These are phyloP conservation scores for Agonopterix heracliana DNA, from an alignment of 2,888 invertebrate species.

Conservation along the genomic window DNA sequence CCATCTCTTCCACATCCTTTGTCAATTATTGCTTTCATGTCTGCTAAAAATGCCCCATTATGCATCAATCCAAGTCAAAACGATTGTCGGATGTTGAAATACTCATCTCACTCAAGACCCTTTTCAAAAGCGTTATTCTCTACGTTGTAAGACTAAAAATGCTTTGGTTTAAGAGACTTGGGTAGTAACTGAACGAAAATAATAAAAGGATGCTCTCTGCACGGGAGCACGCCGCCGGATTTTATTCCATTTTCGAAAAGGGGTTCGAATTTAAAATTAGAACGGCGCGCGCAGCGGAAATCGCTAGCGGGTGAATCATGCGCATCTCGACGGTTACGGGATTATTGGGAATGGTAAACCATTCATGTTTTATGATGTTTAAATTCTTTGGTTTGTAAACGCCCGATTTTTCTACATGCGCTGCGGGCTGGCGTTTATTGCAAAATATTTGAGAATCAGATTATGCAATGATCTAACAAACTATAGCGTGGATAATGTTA, in stretches of 20 bases:
- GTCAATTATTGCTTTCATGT: constrained; percentile 4
- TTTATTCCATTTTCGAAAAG: constrained; percentile 68
- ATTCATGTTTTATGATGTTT: no score
- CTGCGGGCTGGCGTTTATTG: no score
- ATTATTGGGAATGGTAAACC: no score
- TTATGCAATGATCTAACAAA: no score
- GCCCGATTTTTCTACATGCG: no score
- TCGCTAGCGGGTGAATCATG: constrained; percentile 59
- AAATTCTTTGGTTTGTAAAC: no score
- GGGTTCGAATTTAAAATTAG: constrained; percentile 69
- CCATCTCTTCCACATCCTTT: neutral
- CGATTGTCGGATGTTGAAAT: neutral
- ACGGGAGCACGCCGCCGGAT: constrained; percentile 47
- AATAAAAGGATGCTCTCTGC: constrained; percentile 54
- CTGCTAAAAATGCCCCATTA: neutral
- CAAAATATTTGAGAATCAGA: no score
- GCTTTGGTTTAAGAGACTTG: no score
- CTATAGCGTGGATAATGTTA: no score
- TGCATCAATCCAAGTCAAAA: neutral
- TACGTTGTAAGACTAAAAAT: no score
- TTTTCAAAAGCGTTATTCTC: no score
- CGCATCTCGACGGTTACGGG: constrained; percentile 7
- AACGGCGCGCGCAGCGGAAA: constrained; percentile 60
- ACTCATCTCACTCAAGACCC: no score
- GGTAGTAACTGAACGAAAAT: constrained; percentile 50